Base-by-base conservation (phyloP, 2,888 invertebrate genomes). In the Lottia scabra region DNA sequence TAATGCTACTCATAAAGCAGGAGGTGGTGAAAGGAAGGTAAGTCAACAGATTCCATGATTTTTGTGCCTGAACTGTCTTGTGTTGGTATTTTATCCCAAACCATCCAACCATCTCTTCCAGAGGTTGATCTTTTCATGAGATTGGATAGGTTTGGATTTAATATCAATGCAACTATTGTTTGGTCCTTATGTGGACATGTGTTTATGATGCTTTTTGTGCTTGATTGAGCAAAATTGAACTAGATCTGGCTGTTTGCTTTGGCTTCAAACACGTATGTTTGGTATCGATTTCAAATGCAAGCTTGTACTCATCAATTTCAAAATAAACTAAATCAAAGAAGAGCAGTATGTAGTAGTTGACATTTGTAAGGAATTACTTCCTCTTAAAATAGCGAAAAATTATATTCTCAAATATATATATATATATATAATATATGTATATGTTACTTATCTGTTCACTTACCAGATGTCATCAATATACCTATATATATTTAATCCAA, bases 11-110 rank as follows among this genome's bases (percentile, higher is more conserved):
- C 97, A 97, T 84, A 91, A 92, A 74, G 95, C 97, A 0, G 94
- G 94, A 82, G 97, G 97, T 76, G 97, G 97, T 19, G 94, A 96
- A 79, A 96, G 96, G 89, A 97, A 97, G 84, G 87, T 89, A 68
- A 68, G 70, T 45, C 26, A 43, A 13, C 19, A 12, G 43, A 19
- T 23, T 26, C 5, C 15, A 23, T 43, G 30, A 16, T 65, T 19
- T 65, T 16, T 5, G 19, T 65, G 6, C 12, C 4, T 30, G 30
- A 30, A 30, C 30, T 30, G 3, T 38, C 38, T 38, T 6, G 38
- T 1, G 1, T 8, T 10, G 10, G 38, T 38, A 38, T 38, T 10
- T 8, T 8, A 38, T 38, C 38, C 10, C 38, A 8, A n/a, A 8
- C 38, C 38, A 38, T 1, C 38, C 5, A 10, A 38, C 38, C 38